Evolutionary conservation across 2,113 vertebrate genomes (phyloP).

Genomic region (Prietella phreatophila): DNA sequence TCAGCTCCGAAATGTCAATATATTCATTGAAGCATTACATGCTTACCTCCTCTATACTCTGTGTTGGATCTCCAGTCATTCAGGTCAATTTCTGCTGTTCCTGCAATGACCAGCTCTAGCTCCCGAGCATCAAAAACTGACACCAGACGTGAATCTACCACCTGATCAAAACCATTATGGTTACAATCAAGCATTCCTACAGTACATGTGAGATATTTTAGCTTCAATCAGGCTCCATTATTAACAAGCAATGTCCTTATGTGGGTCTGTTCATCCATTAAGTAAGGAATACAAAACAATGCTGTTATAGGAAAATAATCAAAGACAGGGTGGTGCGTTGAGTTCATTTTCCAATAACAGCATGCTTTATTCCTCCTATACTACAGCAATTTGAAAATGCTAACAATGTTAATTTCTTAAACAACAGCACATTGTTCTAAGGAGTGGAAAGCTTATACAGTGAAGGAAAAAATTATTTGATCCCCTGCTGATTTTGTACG

Average conservation of each 20-base stretch:
- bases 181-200: neutral
- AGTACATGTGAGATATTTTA: neutral
- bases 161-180: constrained; percentile 71
- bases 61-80: constrained; percentile 94
- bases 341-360: neutral
- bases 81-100: constrained; percentile 96
- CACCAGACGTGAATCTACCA: constrained; percentile 93
- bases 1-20: neutral
- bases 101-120: constrained; percentile 95
- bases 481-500: no score
- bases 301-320: neutral
- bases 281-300: neutral
- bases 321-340: neutral
- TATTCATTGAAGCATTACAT: neutral
- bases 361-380: neutral
- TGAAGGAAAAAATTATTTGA: no score
- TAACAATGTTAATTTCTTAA: neutral
- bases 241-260: neutral
- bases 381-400: neutral
- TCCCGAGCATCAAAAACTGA: constrained; percentile 97
- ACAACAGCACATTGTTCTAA: neutral
- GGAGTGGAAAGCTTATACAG: neutral
- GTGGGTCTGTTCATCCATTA: neutral
- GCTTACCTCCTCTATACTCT: constrained; percentile 93
- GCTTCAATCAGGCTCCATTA: neutral